Conservation (phyloP, 2,797 vertebrate species). For the Phalanger gymnotis region DNA sequence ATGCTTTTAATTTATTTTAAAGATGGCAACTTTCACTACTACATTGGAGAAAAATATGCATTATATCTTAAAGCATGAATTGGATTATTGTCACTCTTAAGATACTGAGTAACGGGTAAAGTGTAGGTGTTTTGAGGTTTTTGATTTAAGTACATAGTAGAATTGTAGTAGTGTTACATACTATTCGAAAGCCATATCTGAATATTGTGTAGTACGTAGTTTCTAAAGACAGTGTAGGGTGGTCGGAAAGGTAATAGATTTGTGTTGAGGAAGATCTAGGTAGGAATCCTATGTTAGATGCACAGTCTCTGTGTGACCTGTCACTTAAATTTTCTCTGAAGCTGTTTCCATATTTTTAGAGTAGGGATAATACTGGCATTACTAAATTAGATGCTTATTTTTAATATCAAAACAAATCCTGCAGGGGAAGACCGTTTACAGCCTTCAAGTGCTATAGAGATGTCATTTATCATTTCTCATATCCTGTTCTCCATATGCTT, state of each 20-base stretch:
- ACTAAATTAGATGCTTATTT: too few relatives aligned
- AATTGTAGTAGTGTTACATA: neutral
- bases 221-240: neutral
- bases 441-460: too few relatives aligned
- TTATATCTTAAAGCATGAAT: slow-evolving; percentile 39
- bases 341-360: neutral
- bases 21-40: slow-evolving; percentile 34
- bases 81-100: slow-evolving; percentile 30
- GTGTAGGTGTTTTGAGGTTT: slow-evolving; percentile 1
- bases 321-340: neutral
- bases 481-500: too few relatives aligned
- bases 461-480: too few relatives aligned
- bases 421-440: too few relatives aligned
- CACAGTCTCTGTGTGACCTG: too few relatives aligned
- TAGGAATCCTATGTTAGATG: too few relatives aligned
- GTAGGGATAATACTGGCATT: too few relatives aligned
- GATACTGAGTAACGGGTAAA: neutral
- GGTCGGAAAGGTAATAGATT: neutral
- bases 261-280: too few relatives aligned
- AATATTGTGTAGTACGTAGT: neutral
- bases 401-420: too few relatives aligned
- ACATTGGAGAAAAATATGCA: slow-evolving; percentile 12
- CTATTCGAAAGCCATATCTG: neutral
- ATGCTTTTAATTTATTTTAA: slow-evolving; percentile 74
- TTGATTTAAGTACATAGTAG: neutral